Conservation (phyloP, 2,888 invertebrate species). For the Zelleria hepariella region DNA sequence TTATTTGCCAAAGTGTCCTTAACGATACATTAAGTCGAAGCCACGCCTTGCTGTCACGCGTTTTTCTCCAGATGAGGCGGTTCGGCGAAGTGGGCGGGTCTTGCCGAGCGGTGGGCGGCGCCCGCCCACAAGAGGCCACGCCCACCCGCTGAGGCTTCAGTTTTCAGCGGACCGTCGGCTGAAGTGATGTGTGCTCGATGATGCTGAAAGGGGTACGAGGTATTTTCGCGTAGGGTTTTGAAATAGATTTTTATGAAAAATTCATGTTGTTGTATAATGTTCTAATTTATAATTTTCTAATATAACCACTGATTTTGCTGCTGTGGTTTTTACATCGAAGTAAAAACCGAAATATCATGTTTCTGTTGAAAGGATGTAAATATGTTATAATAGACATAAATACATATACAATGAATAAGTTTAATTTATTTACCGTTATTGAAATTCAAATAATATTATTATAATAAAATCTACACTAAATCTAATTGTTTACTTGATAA, state of each 20-base stretch:
- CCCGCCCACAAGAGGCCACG: conserved; percentile 51
- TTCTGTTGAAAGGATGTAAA: no score
- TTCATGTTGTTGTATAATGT: no score
- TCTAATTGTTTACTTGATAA: no score
- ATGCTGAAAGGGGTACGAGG: neutral
- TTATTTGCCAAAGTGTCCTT: conserved; percentile 69
- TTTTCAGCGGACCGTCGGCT: conserved; percentile 46
- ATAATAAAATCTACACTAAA: no score
- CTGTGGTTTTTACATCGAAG: no score
- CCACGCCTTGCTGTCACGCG: conserved; percentile 59
- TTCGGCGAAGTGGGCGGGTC: conserved; percentile 36
- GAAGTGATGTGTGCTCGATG: conserved; percentile 37
- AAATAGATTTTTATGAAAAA: no score
- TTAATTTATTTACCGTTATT: no score
- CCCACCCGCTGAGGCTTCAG: conserved; percentile 56
- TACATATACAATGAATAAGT: no score
- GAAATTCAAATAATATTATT: no score
- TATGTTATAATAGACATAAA: no score
- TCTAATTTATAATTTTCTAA: neutral
- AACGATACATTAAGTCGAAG: conserved; percentile 50
- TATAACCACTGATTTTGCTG: neutral
- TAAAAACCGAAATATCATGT: no score
- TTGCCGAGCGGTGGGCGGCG: conserved; percentile 23
- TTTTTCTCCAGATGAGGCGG: conserved; percentile 48
- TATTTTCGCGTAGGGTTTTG: neutral